These are phyloP conservation scores for Junonia oenone DNA, from an alignment of 2,888 invertebrate genomes.

Conservation along the genomic window DNA sequence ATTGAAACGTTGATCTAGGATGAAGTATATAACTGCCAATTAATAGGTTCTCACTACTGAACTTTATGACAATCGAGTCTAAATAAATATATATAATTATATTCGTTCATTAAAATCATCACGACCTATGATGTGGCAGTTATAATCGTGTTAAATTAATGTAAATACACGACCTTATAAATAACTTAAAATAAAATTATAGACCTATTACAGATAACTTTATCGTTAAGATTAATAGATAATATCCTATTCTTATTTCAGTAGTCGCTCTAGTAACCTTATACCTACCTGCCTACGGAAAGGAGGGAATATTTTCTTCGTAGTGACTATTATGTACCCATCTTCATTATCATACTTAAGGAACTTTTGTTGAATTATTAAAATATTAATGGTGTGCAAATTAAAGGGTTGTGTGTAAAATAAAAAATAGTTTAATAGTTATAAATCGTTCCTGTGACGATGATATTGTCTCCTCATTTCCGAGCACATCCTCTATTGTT, in stretches of 20 bases:
- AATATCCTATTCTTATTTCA: slow-evolving; percentile 68
- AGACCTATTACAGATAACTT: slow-evolving; percentile 60
- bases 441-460: slow-evolving; percentile 60
- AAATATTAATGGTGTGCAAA: slow-evolving; percentile 75
- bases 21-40: slow-evolving; percentile 63
- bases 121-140: slow-evolving; percentile 58
- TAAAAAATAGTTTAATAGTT: slow-evolving; percentile 76
- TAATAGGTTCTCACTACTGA: slow-evolving; percentile 39
- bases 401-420: slow-evolving; percentile 80
- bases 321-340: slow-evolving; percentile 52
- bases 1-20: slow-evolving; percentile 59
- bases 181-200: slow-evolving; percentile 70
- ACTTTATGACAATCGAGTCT: slow-evolving; percentile 19
- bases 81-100: slow-evolving; percentile 12
- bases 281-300: slow-evolving; percentile 47
- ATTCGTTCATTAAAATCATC: slow-evolving; percentile 23
- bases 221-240: slow-evolving; percentile 58
- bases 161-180: slow-evolving; percentile 67
- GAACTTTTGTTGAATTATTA: slow-evolving; percentile 53
- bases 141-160: slow-evolving; percentile 58
- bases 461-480: slow-evolving; percentile 41
- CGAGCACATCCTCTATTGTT: slow-evolving; percentile 44
- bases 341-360: slow-evolving; percentile 39
- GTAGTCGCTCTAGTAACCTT: slow-evolving; percentile 66
- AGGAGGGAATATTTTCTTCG: slow-evolving; percentile 41